Percentiles rank a stretch among this genome's conserved stretches.
Evolutionary conservation across 1,140 invertebrate genomes (phyloP).

Genomic region (Caerostris extrusa): DNA sequence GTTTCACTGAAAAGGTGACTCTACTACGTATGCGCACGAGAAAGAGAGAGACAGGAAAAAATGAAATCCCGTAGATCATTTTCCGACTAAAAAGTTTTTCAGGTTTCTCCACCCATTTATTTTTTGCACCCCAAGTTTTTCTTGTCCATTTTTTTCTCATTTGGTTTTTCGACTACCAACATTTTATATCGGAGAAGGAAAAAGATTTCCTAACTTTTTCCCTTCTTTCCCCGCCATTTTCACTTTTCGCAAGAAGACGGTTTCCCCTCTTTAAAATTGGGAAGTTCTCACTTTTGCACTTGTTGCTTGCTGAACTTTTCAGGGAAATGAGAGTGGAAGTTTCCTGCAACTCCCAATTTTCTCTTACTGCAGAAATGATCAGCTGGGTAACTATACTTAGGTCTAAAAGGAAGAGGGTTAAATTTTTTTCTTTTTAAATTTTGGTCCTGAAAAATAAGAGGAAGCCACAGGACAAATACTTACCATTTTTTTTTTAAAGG

Average conservation of each 20-base stretch:
- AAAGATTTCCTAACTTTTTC: slow-evolving; percentile 54
- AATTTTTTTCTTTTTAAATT: background rate
- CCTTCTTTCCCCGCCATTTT: background rate
- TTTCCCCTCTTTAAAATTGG: slow-evolving; percentile 29
- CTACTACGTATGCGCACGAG: background rate
- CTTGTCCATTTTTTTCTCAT: slow-evolving; percentile 21
- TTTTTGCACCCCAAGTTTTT: background rate
- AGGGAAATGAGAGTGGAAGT: too few relatives aligned
- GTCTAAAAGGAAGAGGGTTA: background rate
- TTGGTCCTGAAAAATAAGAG: background rate
- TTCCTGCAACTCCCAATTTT: slow-evolving; percentile 18
- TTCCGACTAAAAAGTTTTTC: slow-evolving; percentile 42
- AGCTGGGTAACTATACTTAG: background rate
- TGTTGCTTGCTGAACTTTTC: background rate
- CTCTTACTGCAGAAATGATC: slow-evolving; percentile 15
- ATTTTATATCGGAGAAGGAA: slow-evolving; percentile 56
- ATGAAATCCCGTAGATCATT: slow-evolving; percentile 55
- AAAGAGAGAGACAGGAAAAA: background rate
- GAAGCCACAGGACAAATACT: background rate
- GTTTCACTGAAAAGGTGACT: slow-evolving; percentile 36
- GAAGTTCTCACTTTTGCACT: background rate
- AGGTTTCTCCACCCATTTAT: too few relatives aligned
- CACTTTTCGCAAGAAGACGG: background rate
- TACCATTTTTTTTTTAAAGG: background rate
- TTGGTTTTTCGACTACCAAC: slow-evolving; percentile 61